Evolutionary conservation across 1,140 invertebrate species (phyloP), one percentile per base, ranked within the genome.

Genomic region (Drosophila mojavensis): DNA sequence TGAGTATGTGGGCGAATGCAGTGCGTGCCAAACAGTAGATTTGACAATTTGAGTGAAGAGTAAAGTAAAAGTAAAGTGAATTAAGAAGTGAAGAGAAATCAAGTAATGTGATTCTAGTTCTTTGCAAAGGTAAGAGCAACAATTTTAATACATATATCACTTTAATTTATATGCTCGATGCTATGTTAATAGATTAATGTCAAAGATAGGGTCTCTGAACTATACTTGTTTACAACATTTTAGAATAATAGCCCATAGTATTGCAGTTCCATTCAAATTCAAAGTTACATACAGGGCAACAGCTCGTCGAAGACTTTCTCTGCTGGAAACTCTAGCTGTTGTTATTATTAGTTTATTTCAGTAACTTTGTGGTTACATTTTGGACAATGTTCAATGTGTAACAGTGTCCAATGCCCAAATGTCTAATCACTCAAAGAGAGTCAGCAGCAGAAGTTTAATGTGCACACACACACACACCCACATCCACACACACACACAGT

Each of bases 401-500:
- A 24, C n/a, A 43, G 24, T 4, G 5, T 30, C 28, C 5, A 30
- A 30, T 39, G 43, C 7, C n/a, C 28, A 71, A 48, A 43, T 71
- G 65, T 73, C 72, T 82, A 88, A 86, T 88, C 83, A 88, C 72
- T 86, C 83, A 88, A 83, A 83, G 63, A 80, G 63, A 76, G 69
- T 69, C 43, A 45, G 43, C 39, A 53, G 17, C 10, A 64, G 69
- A 79, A 83, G 59, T 88, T 71, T 68, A 11, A 48, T 50, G n/a
- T 20, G 59, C 68, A 56, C 50, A 17, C 66, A 36, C 39, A 59
- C 30, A 56, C 20, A 47, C 54, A 54, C 30, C 4, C 9, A 41
- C 5, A 56, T n/a, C 55, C 30, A 33, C 36, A 39, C 39, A 36
- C 39, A 36, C 15, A 28, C 11, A 13, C 28, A 33, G 11, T 13